These are phyloP conservation scores for Gobio gobio DNA, from an alignment of 2,113 vertebrate species.

Conservation along the genomic window DNA sequence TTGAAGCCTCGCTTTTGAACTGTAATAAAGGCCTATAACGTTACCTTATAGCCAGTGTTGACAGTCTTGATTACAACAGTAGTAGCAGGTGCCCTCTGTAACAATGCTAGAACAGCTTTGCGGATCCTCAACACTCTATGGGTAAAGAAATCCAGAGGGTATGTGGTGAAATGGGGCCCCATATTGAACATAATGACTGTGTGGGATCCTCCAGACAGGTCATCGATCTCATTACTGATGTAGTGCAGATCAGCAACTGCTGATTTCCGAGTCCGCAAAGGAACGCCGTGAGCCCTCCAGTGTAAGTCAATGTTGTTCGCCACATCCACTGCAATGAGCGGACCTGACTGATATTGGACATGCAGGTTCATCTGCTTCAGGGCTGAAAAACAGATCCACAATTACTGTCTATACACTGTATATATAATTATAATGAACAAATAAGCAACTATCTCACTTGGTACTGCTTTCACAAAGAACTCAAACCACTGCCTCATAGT, in stretches of 20 bases:
- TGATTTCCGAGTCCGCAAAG: constrained; percentile 25
- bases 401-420: background rate
- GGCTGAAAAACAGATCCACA: constrained; percentile 26
- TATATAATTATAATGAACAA: background rate
- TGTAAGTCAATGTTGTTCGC: constrained; percentile 37
- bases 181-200: constrained; percentile 55
- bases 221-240: constrained; percentile 52
- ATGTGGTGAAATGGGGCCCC: constrained; percentile 64
- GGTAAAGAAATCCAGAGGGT: constrained; percentile 49
- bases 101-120: constrained; percentile 41
- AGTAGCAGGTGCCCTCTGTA: constrained; percentile 53
- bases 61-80: constrained; percentile 59
- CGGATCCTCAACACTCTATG: constrained; percentile 50
- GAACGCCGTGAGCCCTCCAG: constrained; percentile 59
- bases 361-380: constrained; percentile 55
- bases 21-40: no score
- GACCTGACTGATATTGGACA: constrained; percentile 33
- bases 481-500: constrained; percentile 64
- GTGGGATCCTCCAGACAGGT: constrained; percentile 52
- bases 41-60: constrained; percentile 62
- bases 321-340: constrained; percentile 44
- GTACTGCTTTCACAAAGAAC: constrained; percentile 26
- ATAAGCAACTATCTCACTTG: constrained; percentile 4
- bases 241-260: constrained; percentile 51
- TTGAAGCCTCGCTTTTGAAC: no score